Evolutionary conservation across 1,140 invertebrate species (phyloP), one percentile per base, ranked within the genome.

Genomic region (Listronotus bonariensis): DNA sequence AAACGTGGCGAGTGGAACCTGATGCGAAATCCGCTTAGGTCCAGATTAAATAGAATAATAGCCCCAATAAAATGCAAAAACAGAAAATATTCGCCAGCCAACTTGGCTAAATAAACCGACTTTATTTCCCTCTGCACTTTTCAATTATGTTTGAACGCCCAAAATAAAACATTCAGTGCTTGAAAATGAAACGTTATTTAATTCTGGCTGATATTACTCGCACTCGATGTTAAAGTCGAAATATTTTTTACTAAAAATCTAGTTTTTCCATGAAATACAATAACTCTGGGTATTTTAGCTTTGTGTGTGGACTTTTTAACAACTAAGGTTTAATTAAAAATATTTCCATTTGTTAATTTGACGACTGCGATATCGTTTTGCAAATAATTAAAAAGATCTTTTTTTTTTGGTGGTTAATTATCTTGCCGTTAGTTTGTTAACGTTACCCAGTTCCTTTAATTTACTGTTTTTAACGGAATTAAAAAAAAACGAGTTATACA

Each of bases 31-130:
- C 69, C 69, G 69, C 67, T 71, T 63, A 70, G 67, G 59, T 34
- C 54, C 62, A 71, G 69, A 71, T 71, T 71, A 71, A 71, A 71
- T 68, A 68, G 69, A 71, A 71, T 71, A 71, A 71, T 68, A 45
- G 67, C 63, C 66, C 52, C 59, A 68, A 68, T 68, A 71, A 68
- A 68, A 26, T 60, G 59, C 67, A 66, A 55, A 65, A 68, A 68
- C 54, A 62, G 56, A 70, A 70, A 70, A 68, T 70, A 65, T 67
- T 63, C 67, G 53, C 67, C 60, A 59, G 38, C 52, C 52, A 64
- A 68, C 56, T 66, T 53, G 56, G 56, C 55, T 42, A 66, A 60
- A 58, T 65, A 65, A 65, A 65, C 54, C 54, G 41, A 59, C 63
- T 65, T 65, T 55, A 65, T 65, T 65, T 59, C 36, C 40, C 36